Evolutionary conservation across 2,888 invertebrate species (phyloP).

Genomic region (Rosalia funebris): DNA sequence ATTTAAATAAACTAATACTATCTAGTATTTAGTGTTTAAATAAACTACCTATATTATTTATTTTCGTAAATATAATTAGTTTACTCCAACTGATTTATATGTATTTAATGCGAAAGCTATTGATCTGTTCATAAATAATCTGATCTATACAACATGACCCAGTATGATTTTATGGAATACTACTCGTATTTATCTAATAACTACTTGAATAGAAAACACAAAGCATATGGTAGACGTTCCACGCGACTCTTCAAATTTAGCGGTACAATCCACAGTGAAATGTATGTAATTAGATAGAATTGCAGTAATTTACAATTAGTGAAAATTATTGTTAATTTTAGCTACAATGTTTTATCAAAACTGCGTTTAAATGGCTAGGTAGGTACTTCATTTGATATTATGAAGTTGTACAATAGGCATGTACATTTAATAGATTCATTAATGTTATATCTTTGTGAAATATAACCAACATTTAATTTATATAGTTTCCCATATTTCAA

Average conservation of each 20-base stretch:
- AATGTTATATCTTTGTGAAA: background rate
- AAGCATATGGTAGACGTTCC: conserved; percentile 17
- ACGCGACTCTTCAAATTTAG: conserved; percentile 3
- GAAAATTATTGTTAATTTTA: background rate
- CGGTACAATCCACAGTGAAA: background rate
- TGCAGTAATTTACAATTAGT: background rate
- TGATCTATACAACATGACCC: background rate
- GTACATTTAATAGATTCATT: conserved; percentile 7
- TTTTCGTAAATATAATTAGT: too few species aligned
- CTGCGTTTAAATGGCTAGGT: too few species aligned
- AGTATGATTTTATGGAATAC: background rate
- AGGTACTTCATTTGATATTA: too few species aligned
- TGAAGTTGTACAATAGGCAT: background rate
- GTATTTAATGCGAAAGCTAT: too few species aligned
- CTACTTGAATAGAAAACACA: conserved; percentile 7
- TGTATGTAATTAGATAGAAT: conserved; percentile 2
- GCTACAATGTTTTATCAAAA: too few species aligned
- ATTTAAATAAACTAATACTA: too few species aligned
- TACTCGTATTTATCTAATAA: conserved; percentile 14
- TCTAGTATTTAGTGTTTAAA: too few species aligned
- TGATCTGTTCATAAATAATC: background rate
- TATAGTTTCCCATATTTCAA: conserved; percentile 14
- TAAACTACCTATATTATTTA: too few species aligned
- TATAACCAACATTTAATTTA: conserved; percentile 11
- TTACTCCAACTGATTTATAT: too few species aligned